A percentile compares a stretch with the other conserved stretches of the same genome.
Evolutionary conservation across 2,113 vertebrate species (phyloP).

Genomic region (Parotia lawesii): DNA sequence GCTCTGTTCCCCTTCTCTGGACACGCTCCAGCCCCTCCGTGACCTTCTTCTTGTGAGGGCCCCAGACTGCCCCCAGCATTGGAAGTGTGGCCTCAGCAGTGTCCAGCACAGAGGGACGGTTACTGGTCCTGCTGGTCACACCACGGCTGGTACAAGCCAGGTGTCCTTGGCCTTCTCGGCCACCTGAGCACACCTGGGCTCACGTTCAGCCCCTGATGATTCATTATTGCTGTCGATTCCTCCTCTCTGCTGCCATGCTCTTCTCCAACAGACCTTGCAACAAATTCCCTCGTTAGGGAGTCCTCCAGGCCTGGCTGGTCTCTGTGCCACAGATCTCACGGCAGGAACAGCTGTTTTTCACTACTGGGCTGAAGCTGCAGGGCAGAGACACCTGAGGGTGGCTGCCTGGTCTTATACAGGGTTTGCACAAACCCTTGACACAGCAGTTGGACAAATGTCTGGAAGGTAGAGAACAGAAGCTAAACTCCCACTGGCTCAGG

Average conservation of each 20-base stretch:
- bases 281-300: not conserved
- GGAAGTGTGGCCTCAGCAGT: not conserved
- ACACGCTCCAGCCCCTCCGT: fast-evolving
- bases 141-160: not conserved
- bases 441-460: fast-evolving
- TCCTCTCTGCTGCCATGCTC: not conserved
- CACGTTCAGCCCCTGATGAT: not conserved
- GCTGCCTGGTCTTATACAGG: not conserved
- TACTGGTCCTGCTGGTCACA: not conserved
- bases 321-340: not conserved
- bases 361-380: not conserved
- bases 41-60: not conserved
- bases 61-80: not conserved
- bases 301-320: not conserved
- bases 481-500: conserved; percentile 19
- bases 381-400: not conserved
- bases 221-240: not conserved
- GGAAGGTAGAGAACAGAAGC: not conserved
- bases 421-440: not conserved
- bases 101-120: not conserved
- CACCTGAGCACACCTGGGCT: not conserved
- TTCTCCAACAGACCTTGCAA: not conserved
- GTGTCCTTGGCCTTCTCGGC: not conserved
- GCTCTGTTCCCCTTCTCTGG: not conserved
- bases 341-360: not conserved